A percentile compares a stretch with the other conserved stretches of the same genome.
Conservation (phyloP, 2,797 vertebrate species). For the Myripristis murdjan region DNA sequence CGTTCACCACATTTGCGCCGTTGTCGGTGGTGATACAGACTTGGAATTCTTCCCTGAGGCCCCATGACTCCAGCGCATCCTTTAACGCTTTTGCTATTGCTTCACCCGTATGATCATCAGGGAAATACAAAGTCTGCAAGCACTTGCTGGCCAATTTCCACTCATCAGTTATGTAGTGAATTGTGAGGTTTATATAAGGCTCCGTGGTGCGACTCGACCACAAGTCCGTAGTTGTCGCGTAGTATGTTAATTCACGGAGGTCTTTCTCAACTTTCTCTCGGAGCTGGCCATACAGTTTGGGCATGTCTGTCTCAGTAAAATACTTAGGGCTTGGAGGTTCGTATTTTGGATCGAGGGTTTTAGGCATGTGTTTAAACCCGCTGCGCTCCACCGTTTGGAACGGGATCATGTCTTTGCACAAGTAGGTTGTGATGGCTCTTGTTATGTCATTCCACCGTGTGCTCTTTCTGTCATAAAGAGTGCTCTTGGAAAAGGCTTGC, state of each 20-base stretch:
- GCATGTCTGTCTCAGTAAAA: background rate
- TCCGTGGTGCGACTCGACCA: no score
- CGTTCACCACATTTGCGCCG: conserved; percentile 14
- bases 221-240: background rate
- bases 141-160: no score
- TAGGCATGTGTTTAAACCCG: background rate
- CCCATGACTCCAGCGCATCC: background rate
- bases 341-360: background rate
- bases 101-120: conserved; percentile 8
- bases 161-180: no score
- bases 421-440: background rate
- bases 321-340: background rate
- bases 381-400: background rate
- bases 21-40: conserved; percentile 25
- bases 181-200: no score
- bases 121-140: no score
- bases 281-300: background rate
- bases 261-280: background rate
- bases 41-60: conserved; percentile 4
- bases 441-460: background rate
- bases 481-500: no score
- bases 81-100: conserved; percentile 11
- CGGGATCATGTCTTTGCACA: no score
- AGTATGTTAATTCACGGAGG: no score
- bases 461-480: background rate